A percentile compares a stretch with the other conserved stretches of the same genome.
Evolutionary conservation across 2,113 vertebrate species (phyloP).

Genomic region (Oncorhynchus masou): DNA sequence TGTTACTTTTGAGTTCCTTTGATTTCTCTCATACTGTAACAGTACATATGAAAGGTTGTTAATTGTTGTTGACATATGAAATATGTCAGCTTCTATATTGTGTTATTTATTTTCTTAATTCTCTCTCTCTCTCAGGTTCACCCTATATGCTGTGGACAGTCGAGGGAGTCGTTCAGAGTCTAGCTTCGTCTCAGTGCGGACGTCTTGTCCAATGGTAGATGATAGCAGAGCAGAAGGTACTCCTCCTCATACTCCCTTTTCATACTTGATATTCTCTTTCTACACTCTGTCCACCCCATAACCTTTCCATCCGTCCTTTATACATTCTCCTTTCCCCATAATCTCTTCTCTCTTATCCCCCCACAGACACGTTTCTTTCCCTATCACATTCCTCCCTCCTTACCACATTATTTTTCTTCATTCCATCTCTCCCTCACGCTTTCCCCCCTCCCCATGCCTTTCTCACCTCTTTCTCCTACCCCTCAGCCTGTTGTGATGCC

Average conservation of each 20-base stretch:
- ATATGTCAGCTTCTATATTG: neutral
- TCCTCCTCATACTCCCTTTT: neutral
- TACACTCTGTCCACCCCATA: too few relatives aligned
- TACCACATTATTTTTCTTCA: too few relatives aligned
- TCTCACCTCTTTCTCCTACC: too few relatives aligned
- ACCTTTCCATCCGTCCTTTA: neutral
- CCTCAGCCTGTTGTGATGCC: too few relatives aligned
- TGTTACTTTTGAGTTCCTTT: too few relatives aligned
- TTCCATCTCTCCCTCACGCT: too few relatives aligned
- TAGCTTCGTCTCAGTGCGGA: constrained; percentile 88
- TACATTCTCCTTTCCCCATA: neutral
- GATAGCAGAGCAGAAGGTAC: constrained; percentile 96
- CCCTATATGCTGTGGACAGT: constrained; percentile 90
- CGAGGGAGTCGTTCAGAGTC: constrained; percentile 89
- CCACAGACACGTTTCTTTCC: too few relatives aligned
- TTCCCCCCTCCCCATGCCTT: too few relatives aligned
- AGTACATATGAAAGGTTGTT: neutral
- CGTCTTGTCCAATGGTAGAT: constrained; percentile 92
- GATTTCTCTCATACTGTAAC: too few relatives aligned
- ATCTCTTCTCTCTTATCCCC: too few relatives aligned
- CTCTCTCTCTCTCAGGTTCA: constrained; percentile 77
- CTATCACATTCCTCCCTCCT: too few relatives aligned
- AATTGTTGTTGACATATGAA: neutral
- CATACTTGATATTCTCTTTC: neutral
- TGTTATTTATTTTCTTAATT: neutral